Conservation (phyloP, 2,113 vertebrate genomes). For the Nymphicus hollandicus region DNA sequence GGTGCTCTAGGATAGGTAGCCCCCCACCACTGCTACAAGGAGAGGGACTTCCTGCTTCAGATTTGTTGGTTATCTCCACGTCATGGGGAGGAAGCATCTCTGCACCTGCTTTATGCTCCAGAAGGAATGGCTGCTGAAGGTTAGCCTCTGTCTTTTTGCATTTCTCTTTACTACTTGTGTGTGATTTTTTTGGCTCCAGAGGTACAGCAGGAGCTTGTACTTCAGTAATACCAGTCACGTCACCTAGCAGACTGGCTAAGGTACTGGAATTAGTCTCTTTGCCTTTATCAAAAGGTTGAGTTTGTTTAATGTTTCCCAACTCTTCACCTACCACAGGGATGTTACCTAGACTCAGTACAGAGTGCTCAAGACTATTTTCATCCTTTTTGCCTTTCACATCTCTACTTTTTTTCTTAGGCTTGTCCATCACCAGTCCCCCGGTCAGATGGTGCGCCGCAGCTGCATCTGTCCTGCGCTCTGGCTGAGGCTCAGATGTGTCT, state of each 20-base stretch:
- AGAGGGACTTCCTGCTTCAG: not conserved
- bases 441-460: not conserved
- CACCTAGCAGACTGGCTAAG: accelerated
- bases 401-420: not conserved
- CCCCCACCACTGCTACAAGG: not conserved
- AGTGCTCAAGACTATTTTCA: not conserved
- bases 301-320: not conserved
- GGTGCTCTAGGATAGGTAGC: not conserved
- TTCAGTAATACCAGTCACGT: not conserved
- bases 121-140: not conserved
- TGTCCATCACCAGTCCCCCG: not conserved
- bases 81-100: not conserved
- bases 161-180: not conserved
- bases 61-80: not conserved
- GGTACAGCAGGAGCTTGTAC: not conserved
- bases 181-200: not conserved
- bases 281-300: not conserved
- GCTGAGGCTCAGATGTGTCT: not conserved
- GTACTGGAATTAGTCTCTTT: not conserved
- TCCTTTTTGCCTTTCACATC: not conserved
- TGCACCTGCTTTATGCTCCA: not conserved
- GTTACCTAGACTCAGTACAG: not conserved
- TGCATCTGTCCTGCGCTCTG: not conserved
- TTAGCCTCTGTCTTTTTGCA: not conserved
- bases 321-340: not conserved